These are phyloP conservation scores for Pharmacophagus antenor DNA, from an alignment of 2,888 invertebrate species.

Conservation along the genomic window DNA sequence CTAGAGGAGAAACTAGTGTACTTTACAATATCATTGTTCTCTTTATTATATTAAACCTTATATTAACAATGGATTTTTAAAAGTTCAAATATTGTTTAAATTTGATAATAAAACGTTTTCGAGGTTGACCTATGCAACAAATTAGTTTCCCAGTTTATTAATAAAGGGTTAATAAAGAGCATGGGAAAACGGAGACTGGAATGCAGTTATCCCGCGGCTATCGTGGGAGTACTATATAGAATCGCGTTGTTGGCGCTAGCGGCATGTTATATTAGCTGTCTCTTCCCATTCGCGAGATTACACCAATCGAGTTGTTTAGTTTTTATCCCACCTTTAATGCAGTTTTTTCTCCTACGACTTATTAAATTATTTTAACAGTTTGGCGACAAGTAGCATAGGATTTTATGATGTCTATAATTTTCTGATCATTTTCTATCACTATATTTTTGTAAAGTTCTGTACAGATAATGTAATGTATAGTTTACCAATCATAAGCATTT, in stretches of 20 bases:
- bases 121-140: not conserved
- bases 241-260: slow-evolving; percentile 42
- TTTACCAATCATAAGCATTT: not conserved
- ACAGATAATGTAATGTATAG: not conserved
- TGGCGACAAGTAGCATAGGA: not conserved
- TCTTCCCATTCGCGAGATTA: slow-evolving; percentile 38
- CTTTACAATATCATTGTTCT: not conserved
- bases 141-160: not conserved
- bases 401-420: not conserved
- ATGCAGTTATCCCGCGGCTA: slow-evolving; percentile 46
- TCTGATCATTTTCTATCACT: not conserved
- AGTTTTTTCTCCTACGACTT: slow-evolving; percentile 3
- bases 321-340: slow-evolving; percentile 9
- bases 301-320: slow-evolving; percentile 30
- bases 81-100: not conserved
- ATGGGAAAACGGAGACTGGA: slow-evolving; percentile 45
- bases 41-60: slow-evolving; percentile 13
- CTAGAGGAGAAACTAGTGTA: not conserved
- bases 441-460: too few relatives aligned
- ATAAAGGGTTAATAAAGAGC: slow-evolving; percentile 18
- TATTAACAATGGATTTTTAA: not conserved
- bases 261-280: slow-evolving; percentile 42
- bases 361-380: not conserved
- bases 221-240: slow-evolving; percentile 46
- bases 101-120: not conserved